A percentile compares a stretch with the other conserved stretches of the same genome.
These are phyloP conservation scores for Tetheella fluctuosa DNA, from an alignment of 2,888 invertebrate species.

Conservation along the genomic window DNA sequence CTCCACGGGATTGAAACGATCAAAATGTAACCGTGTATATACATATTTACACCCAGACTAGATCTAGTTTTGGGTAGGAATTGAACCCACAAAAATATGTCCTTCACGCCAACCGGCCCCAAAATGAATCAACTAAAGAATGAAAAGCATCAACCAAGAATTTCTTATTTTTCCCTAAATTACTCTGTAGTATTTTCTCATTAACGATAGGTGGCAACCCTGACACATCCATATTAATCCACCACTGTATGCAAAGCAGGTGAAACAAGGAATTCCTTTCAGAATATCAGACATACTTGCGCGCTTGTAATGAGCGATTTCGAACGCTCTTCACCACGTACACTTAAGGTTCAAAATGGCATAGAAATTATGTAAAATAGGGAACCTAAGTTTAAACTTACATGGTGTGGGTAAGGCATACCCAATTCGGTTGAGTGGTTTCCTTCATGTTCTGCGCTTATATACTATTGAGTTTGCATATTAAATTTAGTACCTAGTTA, in stretches of 20 bases:
- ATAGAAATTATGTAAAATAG: background rate
- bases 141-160: background rate
- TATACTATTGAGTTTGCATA: background rate
- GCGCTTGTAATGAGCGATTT: background rate
- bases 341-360: background rate
- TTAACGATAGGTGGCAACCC: constrained; percentile 5
- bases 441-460: background rate
- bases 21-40: too few relatives aligned
- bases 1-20: too few relatives aligned
- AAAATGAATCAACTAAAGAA: background rate
- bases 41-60: too few relatives aligned
- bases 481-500: background rate
- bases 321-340: background rate
- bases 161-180: background rate
- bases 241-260: background rate
- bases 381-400: background rate
- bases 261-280: constrained; percentile 7
- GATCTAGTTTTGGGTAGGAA: too few relatives aligned
- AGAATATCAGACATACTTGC: background rate
- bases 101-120: too few relatives aligned
- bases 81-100: too few relatives aligned
- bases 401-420: background rate
- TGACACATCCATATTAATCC: background rate
- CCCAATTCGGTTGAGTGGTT: constrained; percentile 2
- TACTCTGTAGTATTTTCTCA: background rate